These are phyloP conservation scores for Nothoprocta pentlandii DNA, from an alignment of 2,113 vertebrate genomes.

Conservation along the genomic window DNA sequence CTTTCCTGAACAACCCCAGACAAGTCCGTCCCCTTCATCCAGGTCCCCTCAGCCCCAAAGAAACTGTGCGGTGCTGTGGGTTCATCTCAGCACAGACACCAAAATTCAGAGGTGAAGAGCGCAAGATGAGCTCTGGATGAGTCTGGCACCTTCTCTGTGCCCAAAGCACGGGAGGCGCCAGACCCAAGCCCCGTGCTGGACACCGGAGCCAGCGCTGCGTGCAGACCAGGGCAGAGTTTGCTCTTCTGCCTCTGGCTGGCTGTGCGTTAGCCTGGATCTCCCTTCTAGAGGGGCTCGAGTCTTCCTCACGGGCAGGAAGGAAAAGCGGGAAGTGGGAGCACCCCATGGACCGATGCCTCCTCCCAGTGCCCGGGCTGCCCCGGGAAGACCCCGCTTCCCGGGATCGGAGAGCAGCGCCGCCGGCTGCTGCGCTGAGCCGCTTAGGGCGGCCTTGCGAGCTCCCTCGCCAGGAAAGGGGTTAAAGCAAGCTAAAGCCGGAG, in stretches of 20 bases:
- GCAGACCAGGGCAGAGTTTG: accelerated
- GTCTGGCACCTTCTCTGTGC: not conserved
- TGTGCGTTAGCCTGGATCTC: not conserved
- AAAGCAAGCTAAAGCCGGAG: constrained; percentile 65
- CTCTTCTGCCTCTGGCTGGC: not conserved
- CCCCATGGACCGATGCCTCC: too few relatives aligned
- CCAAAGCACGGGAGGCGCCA: accelerated
- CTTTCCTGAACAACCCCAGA: not conserved
- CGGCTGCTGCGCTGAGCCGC: not conserved
- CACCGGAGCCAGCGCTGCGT: not conserved
- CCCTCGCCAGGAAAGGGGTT: constrained; percentile 68
- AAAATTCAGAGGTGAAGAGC: not conserved
- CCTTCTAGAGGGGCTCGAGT: not conserved
- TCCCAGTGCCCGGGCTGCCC: not conserved
- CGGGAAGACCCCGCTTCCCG: not conserved
- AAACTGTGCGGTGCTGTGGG: not conserved
- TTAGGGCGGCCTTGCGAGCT: constrained; percentile 28
- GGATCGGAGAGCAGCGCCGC: constrained; percentile 3
- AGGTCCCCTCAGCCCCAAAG: not conserved
- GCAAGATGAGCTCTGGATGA: not conserved
- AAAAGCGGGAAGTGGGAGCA: not conserved
- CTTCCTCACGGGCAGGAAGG: not conserved
- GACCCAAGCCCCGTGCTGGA: accelerated
- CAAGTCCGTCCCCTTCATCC: not conserved
- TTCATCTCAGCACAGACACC: not conserved